Conservation (phyloP, 2,113 vertebrate genomes). For the Ammodytes dubius region DNA sequence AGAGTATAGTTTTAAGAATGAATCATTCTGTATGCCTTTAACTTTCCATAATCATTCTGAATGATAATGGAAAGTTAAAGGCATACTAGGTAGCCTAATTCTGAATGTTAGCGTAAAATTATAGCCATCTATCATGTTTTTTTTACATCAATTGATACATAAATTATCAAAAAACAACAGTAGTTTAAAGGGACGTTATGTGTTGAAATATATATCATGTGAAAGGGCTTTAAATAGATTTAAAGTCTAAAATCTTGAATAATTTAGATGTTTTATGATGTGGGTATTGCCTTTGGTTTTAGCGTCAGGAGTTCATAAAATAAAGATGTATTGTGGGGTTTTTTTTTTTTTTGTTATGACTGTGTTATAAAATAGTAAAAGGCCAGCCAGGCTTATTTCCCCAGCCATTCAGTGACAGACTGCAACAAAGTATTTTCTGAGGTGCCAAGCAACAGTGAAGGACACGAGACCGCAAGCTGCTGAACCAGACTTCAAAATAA, state of each 20-base stretch:
- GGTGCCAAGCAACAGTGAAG: slow-evolving; percentile 26
- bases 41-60: too few species aligned
- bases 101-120: background rate
- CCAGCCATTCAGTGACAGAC: background rate
- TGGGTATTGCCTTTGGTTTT: slow-evolving; percentile 11
- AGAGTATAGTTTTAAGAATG: too few species aligned
- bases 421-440: slow-evolving; percentile 55
- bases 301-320: slow-evolving; percentile 10
- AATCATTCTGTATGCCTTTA: too few species aligned
- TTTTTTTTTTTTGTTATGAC: slow-evolving; percentile 12
- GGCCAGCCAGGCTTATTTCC: slow-evolving; percentile 22
- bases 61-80: too few species aligned
- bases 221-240: background rate
- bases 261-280: background rate
- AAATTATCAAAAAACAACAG: too few species aligned
- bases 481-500: slow-evolving; percentile 62
- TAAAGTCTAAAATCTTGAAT: background rate
- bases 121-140: background rate
- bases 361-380: slow-evolving; percentile 13
- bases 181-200: background rate
- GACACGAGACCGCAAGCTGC: slow-evolving; percentile 24
- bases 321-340: background rate
- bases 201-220: background rate
- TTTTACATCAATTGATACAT: background rate
- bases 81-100: too few species aligned